phyloP scores from a whole-genome alignment of 1,140 invertebrate species.

The Aphidius gifuensis region DNA sequence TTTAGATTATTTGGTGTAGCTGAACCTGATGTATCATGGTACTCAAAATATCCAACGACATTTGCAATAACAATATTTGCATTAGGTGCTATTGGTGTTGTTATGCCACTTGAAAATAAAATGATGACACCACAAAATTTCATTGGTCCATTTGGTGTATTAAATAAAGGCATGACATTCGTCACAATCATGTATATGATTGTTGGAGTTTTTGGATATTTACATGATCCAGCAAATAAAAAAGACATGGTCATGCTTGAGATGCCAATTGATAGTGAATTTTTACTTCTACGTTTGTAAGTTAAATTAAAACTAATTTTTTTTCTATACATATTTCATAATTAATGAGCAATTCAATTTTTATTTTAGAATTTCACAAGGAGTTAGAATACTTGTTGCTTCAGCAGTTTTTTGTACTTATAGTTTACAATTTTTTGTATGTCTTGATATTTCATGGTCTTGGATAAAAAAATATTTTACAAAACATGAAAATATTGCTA shows the following conservation, averaged over 20 bases:
- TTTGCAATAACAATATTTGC: slow-evolving; percentile 78
- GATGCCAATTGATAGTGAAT: slow-evolving; percentile 55
- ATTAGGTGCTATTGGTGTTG: slow-evolving; percentile 74
- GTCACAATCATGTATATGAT: slow-evolving; percentile 82
- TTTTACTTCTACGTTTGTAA: too few relatives aligned
- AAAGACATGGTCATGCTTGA: slow-evolving; percentile 73
- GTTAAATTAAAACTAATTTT: too few relatives aligned
- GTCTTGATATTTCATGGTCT: slow-evolving; percentile 78
- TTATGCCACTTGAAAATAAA: slow-evolving; percentile 88
- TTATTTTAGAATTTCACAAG: slow-evolving; percentile 71
- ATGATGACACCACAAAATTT: slow-evolving; percentile 84
- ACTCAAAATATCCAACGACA: slow-evolving; percentile 65
- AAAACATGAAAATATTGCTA: slow-evolving; percentile 65
- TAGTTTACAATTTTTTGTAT: slow-evolving; percentile 95
- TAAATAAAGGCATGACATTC: slow-evolving; percentile 84
- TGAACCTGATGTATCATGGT: slow-evolving; percentile 44
- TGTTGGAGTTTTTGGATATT: slow-evolving; percentile 85
- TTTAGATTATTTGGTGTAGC: too few relatives aligned
- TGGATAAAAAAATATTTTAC: slow-evolving; percentile 68
- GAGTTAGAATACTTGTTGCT: slow-evolving; percentile 82
- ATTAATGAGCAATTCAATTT: background rate
- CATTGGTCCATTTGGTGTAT: slow-evolving; percentile 77
- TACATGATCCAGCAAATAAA: slow-evolving; percentile 69
- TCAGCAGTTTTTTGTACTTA: slow-evolving; percentile 90
- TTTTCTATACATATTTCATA: too few relatives aligned